phyloP scores from a whole-genome alignment of 2,888 invertebrate species.

The Ophion ellenae region DNA sequence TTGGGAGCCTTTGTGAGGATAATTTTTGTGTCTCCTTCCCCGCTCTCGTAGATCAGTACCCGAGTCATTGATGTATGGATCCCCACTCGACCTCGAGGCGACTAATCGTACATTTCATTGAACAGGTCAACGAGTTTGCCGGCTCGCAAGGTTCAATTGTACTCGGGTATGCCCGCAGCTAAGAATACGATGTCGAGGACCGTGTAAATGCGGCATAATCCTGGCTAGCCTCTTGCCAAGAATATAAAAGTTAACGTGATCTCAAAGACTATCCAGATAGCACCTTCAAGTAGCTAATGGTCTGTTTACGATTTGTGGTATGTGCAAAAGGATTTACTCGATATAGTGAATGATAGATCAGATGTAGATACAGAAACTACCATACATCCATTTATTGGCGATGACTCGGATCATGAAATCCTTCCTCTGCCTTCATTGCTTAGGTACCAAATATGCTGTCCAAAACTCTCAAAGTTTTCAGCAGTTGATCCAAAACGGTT shows the following conservation, averaged over 20 bases:
- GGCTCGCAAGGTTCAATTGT: conserved; percentile 68
- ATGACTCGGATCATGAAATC: not conserved
- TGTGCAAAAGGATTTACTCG: not conserved
- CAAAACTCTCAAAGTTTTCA: not conserved
- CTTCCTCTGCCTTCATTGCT: not conserved
- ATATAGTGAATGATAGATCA: not conserved
- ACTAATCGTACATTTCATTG: conserved; percentile 79
- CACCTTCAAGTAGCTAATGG: not conserved
- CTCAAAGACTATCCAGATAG: not conserved
- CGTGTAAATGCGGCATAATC: not conserved
- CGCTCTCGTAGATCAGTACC: conserved; percentile 67
- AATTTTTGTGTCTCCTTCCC: conserved; percentile 68
- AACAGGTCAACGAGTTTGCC: conserved; percentile 64
- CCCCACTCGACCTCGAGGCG: conserved; percentile 78
- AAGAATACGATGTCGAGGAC: conserved; percentile 23
- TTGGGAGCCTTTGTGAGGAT: conserved; percentile 71
- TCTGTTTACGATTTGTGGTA: not conserved
- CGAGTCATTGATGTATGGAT: conserved; percentile 77
- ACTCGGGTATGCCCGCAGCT: conserved; percentile 36
- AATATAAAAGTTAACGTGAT: conserved; percentile 5
- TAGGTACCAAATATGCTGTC: not conserved
- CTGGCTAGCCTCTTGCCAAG: not conserved
- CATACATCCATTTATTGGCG: not conserved
- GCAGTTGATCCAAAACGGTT: not conserved
- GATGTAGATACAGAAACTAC: not conserved